Base-by-base conservation (phyloP, 2,113 vertebrate genomes). In the Podilymbus podiceps region DNA sequence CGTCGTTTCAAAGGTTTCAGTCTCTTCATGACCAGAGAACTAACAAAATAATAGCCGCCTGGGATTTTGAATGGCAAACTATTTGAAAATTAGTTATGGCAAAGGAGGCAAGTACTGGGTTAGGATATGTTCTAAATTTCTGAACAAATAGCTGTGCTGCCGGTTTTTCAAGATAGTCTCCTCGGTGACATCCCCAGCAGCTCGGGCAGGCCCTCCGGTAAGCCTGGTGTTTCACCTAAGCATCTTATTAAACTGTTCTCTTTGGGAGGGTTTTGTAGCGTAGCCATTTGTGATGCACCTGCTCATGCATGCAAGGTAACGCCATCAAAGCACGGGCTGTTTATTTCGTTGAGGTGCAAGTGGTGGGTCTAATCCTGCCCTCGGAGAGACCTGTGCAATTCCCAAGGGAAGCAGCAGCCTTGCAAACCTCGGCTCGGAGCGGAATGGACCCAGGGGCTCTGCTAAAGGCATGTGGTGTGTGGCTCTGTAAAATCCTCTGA, bases 101-200 rank as follows among this genome's bases (percentile, higher is more conserved):
- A 67, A 67, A n/a, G 47, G 40, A 58, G 84, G 56, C 28, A 49
- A 58, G 64, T 27, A 19, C 66, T 74, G 49, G 44, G 40, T 71
- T 63, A 33, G 31, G 62, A 23, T 67, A n/a, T 67, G 80, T 69
- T 62, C 52, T 89, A 28, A 73, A 52, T 77, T 93, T 73, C 71
- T 55, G n/a, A 71, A 63, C 35, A 82, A 91, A 88, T 11, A 38
- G 25, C 55, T 78, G 17, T 58, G 52, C 59, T 60, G 64, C 64
- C 53, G 46, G 35, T 93, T 33, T 80, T 91, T 25, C 19, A 46
- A 85, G 49, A 86, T 62, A 81, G 46, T 42, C 55, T 89, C 59
- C 83, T 87, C 47, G 50, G 72, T 80, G 90, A 81, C 67, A 79
- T 89, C 33, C 59, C 15, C 52, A 55, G 64, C 82, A 89, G 78